Base-by-base conservation (phyloP, 2,888 invertebrate genomes). In the Loripinus fragilis region DNA sequence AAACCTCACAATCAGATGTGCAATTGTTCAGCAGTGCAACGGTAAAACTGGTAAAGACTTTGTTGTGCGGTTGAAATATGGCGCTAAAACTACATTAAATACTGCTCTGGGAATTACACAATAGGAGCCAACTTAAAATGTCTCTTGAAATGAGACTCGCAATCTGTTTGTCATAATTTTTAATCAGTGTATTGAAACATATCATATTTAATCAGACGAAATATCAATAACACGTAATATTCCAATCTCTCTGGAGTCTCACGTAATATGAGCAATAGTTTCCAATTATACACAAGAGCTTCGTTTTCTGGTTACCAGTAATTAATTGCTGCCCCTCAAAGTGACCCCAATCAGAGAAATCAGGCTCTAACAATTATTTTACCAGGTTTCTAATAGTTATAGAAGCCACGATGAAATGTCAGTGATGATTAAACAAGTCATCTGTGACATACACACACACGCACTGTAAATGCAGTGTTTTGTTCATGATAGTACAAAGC, bases 311-410 rank as follows among this genome's bases (percentile, higher is more conserved):
- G 17, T 30, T 60, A 60, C 52, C 74, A 35, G 71, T 81, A 55
- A 74, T 71, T 64, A 71, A 42, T 25, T 45, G 52, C 64, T 67
- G 76, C 76, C 76, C 76, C 60, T 42, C 42, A n/a, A 52, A 41
- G 2, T 74, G 71, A 71, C 78, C 76, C 71, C 69, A 81, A 81
- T 81, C 78, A 76, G 64, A n/a, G 25, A n/a, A 52, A 78, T 70
- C 38, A 42, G 67, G 25, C 20, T 41, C 42, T 45, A 15, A 67
- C 12, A 42, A 67, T 67, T 12, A 20, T 52, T 45, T 52, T 10
- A 52, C 5, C 25, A 23, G 10, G 52, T 5, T 52, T 25, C 52
- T 25, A 38, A 12, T 52, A n/a, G n/a, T n/a, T n/a, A n/a, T n/a
- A 52, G n/a, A 23, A 52, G 52, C 52, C 25, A 25, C 25, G 52